A percentile compares a stretch with the other conserved stretches of the same genome.
These are phyloP conservation scores for Drosophila erecta DNA, from an alignment of 1,140 invertebrate genomes.

Conservation along the genomic window DNA sequence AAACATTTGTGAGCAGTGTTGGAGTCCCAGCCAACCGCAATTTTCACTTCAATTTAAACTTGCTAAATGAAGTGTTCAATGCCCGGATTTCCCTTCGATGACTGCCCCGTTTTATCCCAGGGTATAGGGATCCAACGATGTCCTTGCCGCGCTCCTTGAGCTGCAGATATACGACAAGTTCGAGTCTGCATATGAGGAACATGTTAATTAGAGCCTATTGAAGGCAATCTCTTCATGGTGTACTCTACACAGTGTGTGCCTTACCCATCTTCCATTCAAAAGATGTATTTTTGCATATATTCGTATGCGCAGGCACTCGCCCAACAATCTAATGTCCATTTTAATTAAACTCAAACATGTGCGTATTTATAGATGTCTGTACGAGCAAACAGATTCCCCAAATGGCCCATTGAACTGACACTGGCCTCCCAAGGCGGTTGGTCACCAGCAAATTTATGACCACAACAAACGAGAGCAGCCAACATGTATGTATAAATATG, in stretches of 20 bases:
- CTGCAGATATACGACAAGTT: neutral
- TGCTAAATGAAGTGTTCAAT: conserved; percentile 63
- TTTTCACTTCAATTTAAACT: conserved; percentile 72
- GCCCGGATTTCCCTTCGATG: conserved; percentile 2
- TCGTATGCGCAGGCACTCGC: neutral
- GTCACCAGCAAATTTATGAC: conserved; percentile 61
- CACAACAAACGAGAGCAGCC: neutral
- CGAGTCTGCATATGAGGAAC: neutral
- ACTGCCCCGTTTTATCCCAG: neutral
- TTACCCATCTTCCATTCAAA: conserved; percentile 28
- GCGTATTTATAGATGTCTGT: conserved; percentile 36
- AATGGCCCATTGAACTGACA: conserved; percentile 75
- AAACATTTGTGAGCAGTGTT: conserved; percentile 6
- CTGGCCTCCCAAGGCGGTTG: conserved; percentile 31
- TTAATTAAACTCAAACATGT: conserved; percentile 79
- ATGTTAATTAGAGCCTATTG: conserved; percentile 45
- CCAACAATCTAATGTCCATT: conserved; percentile 66
- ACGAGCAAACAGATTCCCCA: conserved; percentile 63
- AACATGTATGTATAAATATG: conserved; percentile 6
- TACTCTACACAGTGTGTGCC: conserved; percentile 10
- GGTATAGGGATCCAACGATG: neutral
- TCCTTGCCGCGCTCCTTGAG: conserved; percentile 3
- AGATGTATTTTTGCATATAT: conserved; percentile 20
- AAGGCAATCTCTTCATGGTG: conserved; percentile 3
- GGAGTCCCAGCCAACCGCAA: conserved; percentile 48